Evolutionary conservation across 2,888 invertebrate genomes (phyloP).

Genomic region (Heteropelma amictum): DNA sequence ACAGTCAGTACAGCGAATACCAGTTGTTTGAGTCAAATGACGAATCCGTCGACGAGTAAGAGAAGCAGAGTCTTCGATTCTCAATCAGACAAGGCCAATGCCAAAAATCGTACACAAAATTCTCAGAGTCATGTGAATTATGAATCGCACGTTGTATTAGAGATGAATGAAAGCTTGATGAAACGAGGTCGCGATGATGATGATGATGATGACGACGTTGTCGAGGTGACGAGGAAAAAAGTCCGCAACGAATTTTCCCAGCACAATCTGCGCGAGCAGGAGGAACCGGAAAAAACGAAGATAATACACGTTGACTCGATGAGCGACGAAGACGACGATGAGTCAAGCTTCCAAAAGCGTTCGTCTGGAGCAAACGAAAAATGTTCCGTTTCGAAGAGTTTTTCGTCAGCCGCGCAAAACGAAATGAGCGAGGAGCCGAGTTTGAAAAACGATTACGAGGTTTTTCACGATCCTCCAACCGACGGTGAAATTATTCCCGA

Average conservation of each 20-base stretch:
- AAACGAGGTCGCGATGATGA: constrained; percentile 34
- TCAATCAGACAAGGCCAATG: constrained; percentile 20
- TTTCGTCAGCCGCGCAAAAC: too few relatives aligned
- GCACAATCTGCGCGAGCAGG: neutral
- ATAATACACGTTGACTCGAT: too few relatives aligned
- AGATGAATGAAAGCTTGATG: neutral
- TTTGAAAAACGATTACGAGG: too few relatives aligned
- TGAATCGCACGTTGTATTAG: neutral
- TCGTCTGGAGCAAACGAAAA: too few relatives aligned
- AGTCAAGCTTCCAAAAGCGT: too few relatives aligned
- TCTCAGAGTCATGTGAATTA: constrained; percentile 1
- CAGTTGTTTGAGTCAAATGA: neutral
- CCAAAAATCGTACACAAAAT: constrained; percentile 32
- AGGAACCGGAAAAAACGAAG: neutral
- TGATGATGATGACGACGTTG: neutral
- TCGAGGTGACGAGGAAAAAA: constrained; percentile 9
- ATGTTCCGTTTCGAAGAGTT: too few relatives aligned
- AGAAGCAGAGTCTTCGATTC: neutral
- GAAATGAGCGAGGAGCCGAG: too few relatives aligned
- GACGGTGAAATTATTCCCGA: too few relatives aligned
- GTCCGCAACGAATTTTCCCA: neutral
- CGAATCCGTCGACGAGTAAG: neutral
- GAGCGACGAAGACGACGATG: too few relatives aligned
- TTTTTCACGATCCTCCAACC: too few relatives aligned
- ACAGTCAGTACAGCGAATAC: too few relatives aligned